These are phyloP conservation scores for Bedellia somnulentella DNA, from an alignment of 2,888 invertebrate species.

Conservation along the genomic window DNA sequence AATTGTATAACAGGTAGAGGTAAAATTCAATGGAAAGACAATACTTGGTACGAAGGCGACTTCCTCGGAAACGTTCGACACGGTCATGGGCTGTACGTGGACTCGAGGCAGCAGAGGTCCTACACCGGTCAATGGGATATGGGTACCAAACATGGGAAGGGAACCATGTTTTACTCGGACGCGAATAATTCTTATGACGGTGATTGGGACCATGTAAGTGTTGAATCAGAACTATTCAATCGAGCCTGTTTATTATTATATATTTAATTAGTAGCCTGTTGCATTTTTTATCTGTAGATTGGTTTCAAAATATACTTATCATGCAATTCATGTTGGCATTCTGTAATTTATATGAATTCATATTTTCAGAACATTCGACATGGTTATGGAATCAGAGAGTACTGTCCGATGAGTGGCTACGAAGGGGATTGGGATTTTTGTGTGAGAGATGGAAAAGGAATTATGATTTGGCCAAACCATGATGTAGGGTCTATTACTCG, in stretches of 20 bases:
- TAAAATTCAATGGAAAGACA: constrained; percentile 52
- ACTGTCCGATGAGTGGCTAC: constrained; percentile 41
- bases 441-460: constrained; percentile 56
- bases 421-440: constrained; percentile 57
- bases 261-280: no score
- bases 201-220: constrained; percentile 37
- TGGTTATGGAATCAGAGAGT: constrained; percentile 42
- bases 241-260: no score
- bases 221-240: no score
- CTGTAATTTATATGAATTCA: background rate
- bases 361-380: constrained; percentile 34
- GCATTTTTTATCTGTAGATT: no score
- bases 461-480: constrained; percentile 64
- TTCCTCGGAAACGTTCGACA: constrained; percentile 57
- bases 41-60: constrained; percentile 62
- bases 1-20: constrained; percentile 61
- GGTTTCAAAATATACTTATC: no score
- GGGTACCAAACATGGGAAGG: constrained; percentile 45
- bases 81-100: constrained; percentile 52
- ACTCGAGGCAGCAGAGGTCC: constrained; percentile 32
- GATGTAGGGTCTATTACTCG: constrained; percentile 39
- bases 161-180: constrained; percentile 28
- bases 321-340: background rate
- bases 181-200: constrained; percentile 36
- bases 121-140: constrained; percentile 49